Percentiles rank a stretch among this genome's conserved stretches.
phyloP scores from a whole-genome alignment of 2,797 vertebrate genomes.

The Hafferia zeledoni region DNA sequence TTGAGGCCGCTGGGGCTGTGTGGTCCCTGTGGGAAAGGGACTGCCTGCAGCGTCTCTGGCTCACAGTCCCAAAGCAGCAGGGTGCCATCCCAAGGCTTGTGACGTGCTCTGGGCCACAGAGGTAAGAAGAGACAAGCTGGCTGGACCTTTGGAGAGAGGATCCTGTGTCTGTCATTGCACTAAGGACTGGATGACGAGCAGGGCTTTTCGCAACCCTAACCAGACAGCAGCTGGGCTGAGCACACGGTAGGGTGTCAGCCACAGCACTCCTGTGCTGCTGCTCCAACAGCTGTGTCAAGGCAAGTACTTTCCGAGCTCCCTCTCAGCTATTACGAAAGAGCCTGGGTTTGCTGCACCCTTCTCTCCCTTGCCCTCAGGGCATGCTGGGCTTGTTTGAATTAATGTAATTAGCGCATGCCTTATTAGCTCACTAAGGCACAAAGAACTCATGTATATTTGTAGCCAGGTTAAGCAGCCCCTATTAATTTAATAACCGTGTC shows the following conservation, averaged over 20 bases:
- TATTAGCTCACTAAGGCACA: conserved; percentile 68
- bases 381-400: conserved; percentile 59
- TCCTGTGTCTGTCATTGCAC: rapidly evolving
- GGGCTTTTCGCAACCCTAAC: background rate
- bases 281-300: background rate
- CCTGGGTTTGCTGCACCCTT: background rate
- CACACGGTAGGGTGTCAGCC: rapidly evolving
- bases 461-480: conserved; percentile 59
- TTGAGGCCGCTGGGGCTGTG: background rate
- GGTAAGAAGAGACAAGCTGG: background rate
- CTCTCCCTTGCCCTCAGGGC: conserved; percentile 35
- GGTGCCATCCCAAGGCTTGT: background rate
- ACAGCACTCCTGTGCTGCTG: background rate
- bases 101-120: background rate
- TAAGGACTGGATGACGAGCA: background rate
- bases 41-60: background rate
- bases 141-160: background rate
- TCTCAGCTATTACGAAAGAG: background rate
- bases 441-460: conserved; percentile 50
- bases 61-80: background rate
- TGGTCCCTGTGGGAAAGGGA: background rate
- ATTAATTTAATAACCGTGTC: conserved; percentile 62
- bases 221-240: background rate
- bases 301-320: background rate
- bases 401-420: conserved; percentile 68